Conservation (phyloP, 2,888 invertebrate genomes). For the Pedicia rivosa region DNA sequence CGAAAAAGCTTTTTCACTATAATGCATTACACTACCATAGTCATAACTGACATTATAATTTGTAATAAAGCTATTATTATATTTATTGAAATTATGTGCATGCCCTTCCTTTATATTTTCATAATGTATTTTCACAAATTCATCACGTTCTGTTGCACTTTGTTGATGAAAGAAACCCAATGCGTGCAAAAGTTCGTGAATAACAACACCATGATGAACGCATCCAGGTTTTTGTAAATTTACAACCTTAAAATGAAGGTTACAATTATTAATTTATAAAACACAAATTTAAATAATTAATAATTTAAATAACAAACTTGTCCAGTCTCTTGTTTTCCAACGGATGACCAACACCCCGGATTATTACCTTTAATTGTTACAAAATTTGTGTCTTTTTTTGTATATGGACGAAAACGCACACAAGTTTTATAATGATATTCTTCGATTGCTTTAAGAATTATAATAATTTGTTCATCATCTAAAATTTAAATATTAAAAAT, state of each 20-base stretch:
- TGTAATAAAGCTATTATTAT: slow-evolving; percentile 42
- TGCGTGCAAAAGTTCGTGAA: slow-evolving; percentile 66
- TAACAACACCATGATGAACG: slow-evolving; percentile 44
- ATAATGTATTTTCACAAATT: slow-evolving; percentile 55
- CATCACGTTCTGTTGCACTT: slow-evolving; percentile 58
- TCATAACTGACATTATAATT: slow-evolving; percentile 53
- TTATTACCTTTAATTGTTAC: slow-evolving; percentile 36
- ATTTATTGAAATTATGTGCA: slow-evolving; percentile 45
- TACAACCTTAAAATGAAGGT: no score
- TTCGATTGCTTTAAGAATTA: slow-evolving; percentile 38
- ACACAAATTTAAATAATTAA: slow-evolving; percentile 24
- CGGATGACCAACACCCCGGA: slow-evolving; percentile 49
- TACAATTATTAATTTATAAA: background rate
- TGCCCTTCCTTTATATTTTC: slow-evolving; percentile 41
- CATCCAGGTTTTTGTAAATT: slow-evolving; percentile 39
- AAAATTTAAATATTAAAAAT: no score
- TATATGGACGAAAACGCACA: slow-evolving; percentile 42
- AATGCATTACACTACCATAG: slow-evolving; percentile 59
- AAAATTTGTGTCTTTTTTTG: slow-evolving; percentile 38
- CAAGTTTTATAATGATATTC: slow-evolving; percentile 46
- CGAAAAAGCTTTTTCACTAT: slow-evolving; percentile 48
- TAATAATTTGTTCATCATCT: no score
- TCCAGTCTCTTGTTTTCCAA: slow-evolving; percentile 41
- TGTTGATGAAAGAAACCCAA: slow-evolving; percentile 76
- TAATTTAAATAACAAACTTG: slow-evolving; percentile 36